These are phyloP conservation scores for Smithornis capensis DNA, from an alignment of 2,113 vertebrate species.

Conservation along the genomic window DNA sequence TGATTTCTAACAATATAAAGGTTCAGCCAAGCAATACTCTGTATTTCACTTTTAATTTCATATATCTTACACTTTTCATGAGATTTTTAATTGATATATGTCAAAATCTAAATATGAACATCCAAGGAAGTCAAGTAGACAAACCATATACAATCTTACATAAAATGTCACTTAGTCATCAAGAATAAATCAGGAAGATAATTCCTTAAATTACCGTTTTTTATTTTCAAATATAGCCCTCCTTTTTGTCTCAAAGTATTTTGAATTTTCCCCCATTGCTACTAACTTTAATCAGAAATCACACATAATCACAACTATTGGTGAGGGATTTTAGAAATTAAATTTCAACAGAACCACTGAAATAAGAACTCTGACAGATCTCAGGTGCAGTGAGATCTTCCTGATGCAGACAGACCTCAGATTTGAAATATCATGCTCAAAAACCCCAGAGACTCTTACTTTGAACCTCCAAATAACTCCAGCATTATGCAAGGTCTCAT, in stretches of 20 bases:
- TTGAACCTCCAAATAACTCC: neutral
- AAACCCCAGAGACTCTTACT: neutral
- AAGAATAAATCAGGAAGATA: neutral
- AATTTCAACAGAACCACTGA: neutral
- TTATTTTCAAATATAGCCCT: neutral
- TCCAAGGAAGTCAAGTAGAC: neutral
- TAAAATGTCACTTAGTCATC: neutral
- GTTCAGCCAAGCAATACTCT: neutral
- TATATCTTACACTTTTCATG: neutral
- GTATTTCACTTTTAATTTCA: neutral
- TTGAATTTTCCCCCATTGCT: neutral
- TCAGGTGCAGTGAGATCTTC: neutral
- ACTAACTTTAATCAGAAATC: neutral
- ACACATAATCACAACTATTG: neutral
- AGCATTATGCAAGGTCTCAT: neutral
- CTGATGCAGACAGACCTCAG: neutral
- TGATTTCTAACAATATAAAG: neutral
- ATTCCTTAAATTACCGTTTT: neutral
- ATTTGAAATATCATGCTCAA: neutral
- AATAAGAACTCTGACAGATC: neutral
- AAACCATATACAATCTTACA: neutral
- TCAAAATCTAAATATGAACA: neutral
- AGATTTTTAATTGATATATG: rapidly evolving
- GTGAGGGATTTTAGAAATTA: neutral
- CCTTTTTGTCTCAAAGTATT: neutral